A percentile compares a stretch with the other conserved stretches of the same genome.
phyloP scores from a whole-genome alignment of 2,113 vertebrate species.

The Butorides virescens region DNA sequence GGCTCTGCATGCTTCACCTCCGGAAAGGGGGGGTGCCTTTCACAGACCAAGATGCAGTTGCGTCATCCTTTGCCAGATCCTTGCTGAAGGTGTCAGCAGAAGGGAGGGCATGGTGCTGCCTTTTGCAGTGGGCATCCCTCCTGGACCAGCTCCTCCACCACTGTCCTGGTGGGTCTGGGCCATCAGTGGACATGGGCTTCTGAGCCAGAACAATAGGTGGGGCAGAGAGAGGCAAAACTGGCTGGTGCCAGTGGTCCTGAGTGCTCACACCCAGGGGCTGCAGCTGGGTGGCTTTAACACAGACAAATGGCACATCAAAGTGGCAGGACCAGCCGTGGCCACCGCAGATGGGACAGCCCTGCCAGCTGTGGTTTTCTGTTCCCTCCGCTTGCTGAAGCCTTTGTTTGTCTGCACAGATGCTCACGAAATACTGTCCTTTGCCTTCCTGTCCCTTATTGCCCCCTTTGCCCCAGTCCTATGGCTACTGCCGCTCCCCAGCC shows the following conservation, averaged over 20 bases:
- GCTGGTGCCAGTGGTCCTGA: not conserved
- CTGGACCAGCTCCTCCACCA: not conserved
- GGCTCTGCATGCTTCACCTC: not conserved
- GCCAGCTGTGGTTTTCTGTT: not conserved
- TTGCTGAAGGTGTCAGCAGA: not conserved
- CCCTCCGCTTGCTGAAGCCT: not conserved
- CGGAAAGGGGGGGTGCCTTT: not conserved
- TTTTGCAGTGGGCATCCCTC: not conserved
- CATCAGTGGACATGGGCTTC: not conserved
- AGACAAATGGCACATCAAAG: not conserved
- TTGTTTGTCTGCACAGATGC: not conserved
- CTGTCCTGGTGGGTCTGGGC: not conserved
- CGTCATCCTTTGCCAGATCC: accelerated
- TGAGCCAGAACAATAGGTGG: not conserved
- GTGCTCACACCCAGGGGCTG: not conserved
- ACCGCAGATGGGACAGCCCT: not conserved
- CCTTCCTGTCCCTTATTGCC: not conserved
- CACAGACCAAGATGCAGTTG: not conserved
- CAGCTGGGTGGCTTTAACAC: not conserved
- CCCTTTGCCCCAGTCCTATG: not conserved
- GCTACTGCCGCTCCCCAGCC: not conserved
- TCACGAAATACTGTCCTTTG: not conserved
- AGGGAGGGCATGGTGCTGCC: not conserved
- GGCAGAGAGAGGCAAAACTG: not conserved
- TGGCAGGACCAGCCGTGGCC: not conserved